Evolutionary conservation across 2,888 invertebrate genomes (phyloP).

Genomic region (Epistrophella euchroma): DNA sequence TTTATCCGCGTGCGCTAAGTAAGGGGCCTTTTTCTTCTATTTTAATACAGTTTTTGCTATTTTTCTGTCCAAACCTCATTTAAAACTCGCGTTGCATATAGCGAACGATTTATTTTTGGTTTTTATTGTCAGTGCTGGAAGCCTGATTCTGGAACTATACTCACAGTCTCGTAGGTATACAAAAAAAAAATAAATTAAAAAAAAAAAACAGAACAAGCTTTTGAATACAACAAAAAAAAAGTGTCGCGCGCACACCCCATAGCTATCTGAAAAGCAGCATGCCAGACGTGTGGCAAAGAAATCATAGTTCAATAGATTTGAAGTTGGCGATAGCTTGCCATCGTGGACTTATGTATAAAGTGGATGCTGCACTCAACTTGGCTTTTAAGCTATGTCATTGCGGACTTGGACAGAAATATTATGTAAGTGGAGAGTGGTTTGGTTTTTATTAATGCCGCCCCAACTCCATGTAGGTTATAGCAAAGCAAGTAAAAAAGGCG

Average conservation of each 20-base stretch:
- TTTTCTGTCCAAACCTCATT: slow-evolving; percentile 49
- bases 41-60: slow-evolving; percentile 14
- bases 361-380: slow-evolving; percentile 31
- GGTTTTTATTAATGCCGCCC: background rate
- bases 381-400: slow-evolving; percentile 39
- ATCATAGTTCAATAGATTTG: slow-evolving; percentile 75
- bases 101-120: slow-evolving; percentile 44
- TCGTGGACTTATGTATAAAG: slow-evolving; percentile 27
- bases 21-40: slow-evolving; percentile 55
- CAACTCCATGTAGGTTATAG: background rate
- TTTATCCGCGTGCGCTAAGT: slow-evolving; percentile 50
- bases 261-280: slow-evolving; percentile 55
- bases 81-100: slow-evolving; percentile 8
- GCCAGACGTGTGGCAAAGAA: slow-evolving; percentile 75
- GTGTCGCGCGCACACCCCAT: slow-evolving; percentile 69
- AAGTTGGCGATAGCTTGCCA: slow-evolving; percentile 49
- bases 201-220: slow-evolving; percentile 13
- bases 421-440: slow-evolving; percentile 66
- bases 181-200: background rate
- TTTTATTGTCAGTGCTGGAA: slow-evolving; percentile 18
- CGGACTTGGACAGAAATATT: slow-evolving; percentile 34
- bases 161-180: background rate
- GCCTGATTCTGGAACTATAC: slow-evolving; percentile 48
- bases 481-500: slow-evolving; percentile 57
- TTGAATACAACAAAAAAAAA: slow-evolving; percentile 4